phyloP scores from a whole-genome alignment of 2,888 invertebrate species.

The Mythimna ferrago region DNA sequence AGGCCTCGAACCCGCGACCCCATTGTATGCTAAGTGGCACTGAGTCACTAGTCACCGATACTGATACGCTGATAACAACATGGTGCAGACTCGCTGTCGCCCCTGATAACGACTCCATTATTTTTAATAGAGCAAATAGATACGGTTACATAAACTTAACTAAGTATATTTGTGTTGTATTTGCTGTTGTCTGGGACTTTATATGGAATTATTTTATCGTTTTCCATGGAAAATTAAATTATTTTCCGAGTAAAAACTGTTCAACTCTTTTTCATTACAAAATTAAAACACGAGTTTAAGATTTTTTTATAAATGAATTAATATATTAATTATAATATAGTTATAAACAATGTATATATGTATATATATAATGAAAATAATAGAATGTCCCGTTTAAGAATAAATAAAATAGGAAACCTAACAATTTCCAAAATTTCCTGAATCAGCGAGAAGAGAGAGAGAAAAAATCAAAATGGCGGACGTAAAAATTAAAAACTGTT shows the following conservation, averaged over 20 bases:
- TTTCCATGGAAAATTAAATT: background rate
- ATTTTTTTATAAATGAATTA: too few species aligned
- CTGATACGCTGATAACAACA: slow-evolving; percentile 37
- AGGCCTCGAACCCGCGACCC: slow-evolving; percentile 76
- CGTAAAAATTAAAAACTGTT: background rate
- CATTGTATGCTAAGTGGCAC: slow-evolving; percentile 78
- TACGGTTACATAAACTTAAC: background rate
- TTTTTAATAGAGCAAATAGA: slow-evolving; percentile 35
- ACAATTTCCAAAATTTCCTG: background rate
- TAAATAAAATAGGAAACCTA: background rate
- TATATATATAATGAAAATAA: too few species aligned
- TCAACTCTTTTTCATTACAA: too few species aligned
- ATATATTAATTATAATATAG: too few species aligned
- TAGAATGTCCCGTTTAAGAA: background rate
- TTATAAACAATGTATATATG: too few species aligned
- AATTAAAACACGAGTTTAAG: too few species aligned
- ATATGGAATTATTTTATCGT: background rate
- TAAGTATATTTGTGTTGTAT: slow-evolving; percentile 1
- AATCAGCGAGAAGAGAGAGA: background rate
- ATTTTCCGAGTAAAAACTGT: background rate
- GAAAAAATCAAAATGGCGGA: background rate
- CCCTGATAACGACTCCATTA: slow-evolving; percentile 46
- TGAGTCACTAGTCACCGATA: slow-evolving; percentile 73
- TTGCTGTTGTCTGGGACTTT: background rate
- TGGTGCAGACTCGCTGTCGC: slow-evolving; percentile 54